These are phyloP conservation scores for Bombylius discolor DNA, from an alignment of 2,888 invertebrate species.

Conservation along the genomic window DNA sequence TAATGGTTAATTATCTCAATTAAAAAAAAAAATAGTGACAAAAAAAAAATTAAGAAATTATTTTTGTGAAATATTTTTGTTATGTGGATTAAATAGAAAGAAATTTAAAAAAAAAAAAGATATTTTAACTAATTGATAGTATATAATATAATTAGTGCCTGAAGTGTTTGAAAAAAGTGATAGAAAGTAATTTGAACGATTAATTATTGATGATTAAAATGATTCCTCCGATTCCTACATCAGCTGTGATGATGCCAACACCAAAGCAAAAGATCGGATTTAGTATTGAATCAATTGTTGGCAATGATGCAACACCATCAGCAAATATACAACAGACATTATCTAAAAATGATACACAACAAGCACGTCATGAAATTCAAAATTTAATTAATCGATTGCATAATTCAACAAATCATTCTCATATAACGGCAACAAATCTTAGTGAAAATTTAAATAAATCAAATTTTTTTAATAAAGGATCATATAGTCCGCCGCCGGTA, in stretches of 20 bases:
- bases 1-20: too few species aligned
- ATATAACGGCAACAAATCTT: conserved; percentile 3
- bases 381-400: conserved; percentile 31
- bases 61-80: too few species aligned
- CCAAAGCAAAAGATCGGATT: conserved; percentile 91
- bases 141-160: too few species aligned
- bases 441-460: conserved; percentile 2
- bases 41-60: too few species aligned
- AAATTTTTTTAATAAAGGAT: conserved; percentile 12
- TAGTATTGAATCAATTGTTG: conserved; percentile 89
- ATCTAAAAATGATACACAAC: conserved; percentile 10
- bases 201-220: conserved; percentile 43
- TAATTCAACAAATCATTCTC: conserved; percentile 22
- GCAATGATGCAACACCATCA: conserved; percentile 40
- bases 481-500: conserved; percentile 25
- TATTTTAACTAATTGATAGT: background rate
- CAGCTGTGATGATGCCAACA: conserved; percentile 74
- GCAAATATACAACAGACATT: conserved; percentile 15
- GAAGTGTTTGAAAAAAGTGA: background rate
- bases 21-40: too few species aligned
- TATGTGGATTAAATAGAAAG: background rate
- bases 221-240: conserved; percentile 93
- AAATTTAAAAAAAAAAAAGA: background rate
- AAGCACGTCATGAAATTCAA: conserved; percentile 25
- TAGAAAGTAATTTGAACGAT: conserved; percentile 7